Evolutionary conservation across 2,113 vertebrate genomes (phyloP).

Genomic region (Gnathonemus longibarbis): DNA sequence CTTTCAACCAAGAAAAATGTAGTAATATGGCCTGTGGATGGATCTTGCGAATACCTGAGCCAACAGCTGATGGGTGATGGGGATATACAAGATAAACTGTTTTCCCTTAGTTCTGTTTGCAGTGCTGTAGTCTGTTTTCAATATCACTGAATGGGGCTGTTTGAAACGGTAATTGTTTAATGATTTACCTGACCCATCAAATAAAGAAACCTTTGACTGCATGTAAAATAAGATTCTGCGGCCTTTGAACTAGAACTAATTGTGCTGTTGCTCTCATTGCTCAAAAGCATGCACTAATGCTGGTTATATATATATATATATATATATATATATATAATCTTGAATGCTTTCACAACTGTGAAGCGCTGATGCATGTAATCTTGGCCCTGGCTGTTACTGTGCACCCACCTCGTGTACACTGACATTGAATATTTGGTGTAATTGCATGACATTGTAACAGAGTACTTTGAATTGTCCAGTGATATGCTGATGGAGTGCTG

Average conservation of each 20-base stretch:
- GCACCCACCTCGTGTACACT: background rate
- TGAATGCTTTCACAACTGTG: conserved; percentile 13
- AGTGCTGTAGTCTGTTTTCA: conserved; percentile 4
- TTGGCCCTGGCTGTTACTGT: background rate
- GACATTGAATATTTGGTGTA: background rate
- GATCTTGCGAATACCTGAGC: background rate
- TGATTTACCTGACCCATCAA: conserved; percentile 50
- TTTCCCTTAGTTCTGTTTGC: background rate
- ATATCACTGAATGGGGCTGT: conserved; percentile 4
- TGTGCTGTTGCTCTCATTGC: conserved; percentile 44
- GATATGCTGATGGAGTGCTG: background rate
- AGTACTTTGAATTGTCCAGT: background rate
- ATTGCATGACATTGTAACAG: background rate
- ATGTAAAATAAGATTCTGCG: conserved; percentile 36
- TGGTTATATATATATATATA: background rate
- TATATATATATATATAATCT: background rate
- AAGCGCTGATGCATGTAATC: background rate
- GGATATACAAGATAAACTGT: background rate
- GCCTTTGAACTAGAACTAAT: conserved; percentile 54
- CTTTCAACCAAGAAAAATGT: background rate
- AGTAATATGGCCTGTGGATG: background rate
- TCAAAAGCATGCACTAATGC: conserved; percentile 9
- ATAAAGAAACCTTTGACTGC: conserved; percentile 46
- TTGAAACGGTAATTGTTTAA: conserved; percentile 39
- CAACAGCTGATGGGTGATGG: background rate